phyloP scores from a whole-genome alignment of 2,797 vertebrate species.

The Fundulus diaphanus region DNA sequence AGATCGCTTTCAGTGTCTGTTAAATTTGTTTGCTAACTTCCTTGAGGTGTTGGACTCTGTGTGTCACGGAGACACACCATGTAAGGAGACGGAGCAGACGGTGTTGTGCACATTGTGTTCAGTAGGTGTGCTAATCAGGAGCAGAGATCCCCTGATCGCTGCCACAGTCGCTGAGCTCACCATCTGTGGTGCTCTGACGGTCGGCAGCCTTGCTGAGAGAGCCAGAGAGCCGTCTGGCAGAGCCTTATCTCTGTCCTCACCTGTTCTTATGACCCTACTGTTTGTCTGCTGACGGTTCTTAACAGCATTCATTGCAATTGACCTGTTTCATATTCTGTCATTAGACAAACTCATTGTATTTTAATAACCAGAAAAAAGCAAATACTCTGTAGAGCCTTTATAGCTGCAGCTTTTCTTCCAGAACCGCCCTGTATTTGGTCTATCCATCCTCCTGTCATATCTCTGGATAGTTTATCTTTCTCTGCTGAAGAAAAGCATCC shows the following conservation, averaged over 20 bases:
- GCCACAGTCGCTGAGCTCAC: slow-evolving; percentile 72
- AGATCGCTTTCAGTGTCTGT: not conserved
- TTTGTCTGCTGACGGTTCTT: not conserved
- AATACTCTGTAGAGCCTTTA: not conserved
- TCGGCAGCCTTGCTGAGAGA: slow-evolving; percentile 58
- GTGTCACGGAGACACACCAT: no score
- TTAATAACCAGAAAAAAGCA: not conserved
- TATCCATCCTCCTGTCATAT: not conserved
- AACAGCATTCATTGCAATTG: not conserved
- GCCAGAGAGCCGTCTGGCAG: slow-evolving; percentile 52
- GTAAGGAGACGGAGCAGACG: slow-evolving; percentile 63
- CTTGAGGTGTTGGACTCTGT: slow-evolving; percentile 16
- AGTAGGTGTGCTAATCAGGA: slow-evolving; percentile 77
- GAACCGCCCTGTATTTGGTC: not conserved
- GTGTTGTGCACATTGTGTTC: slow-evolving; percentile 70
- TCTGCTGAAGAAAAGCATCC: not conserved
- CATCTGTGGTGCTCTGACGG: slow-evolving; percentile 78
- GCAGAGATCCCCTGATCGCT: slow-evolving; percentile 68
- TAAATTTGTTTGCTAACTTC: slow-evolving; percentile 10
- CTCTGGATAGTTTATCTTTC: no score
- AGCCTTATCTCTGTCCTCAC: slow-evolving; percentile 35
- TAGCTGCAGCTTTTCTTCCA: not conserved
- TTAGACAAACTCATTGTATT: not conserved
- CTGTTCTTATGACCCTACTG: not conserved
- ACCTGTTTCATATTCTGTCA: not conserved